phyloP scores from a whole-genome alignment of 2,113 vertebrate species.

The Eudyptes chrysolophus region DNA sequence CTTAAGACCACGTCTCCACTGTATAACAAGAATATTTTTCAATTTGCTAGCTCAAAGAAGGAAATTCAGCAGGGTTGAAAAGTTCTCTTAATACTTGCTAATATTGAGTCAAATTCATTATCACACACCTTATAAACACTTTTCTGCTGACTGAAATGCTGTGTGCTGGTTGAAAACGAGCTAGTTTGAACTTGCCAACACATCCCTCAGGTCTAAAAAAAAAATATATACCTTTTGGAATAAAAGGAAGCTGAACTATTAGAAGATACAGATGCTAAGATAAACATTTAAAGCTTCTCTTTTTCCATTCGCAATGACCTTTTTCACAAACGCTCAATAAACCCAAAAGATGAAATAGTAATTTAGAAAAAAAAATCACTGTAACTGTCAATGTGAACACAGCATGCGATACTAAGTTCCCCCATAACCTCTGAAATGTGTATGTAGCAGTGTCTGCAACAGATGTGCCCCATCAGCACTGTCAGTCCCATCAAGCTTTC shows the following conservation, averaged over 20 bases:
- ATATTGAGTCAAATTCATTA: not conserved
- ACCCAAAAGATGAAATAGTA: not conserved
- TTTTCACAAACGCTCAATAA: not conserved
- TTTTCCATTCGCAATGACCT: not conserved
- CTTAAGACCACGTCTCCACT: not conserved
- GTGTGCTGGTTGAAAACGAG: not conserved
- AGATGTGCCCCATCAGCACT: not conserved
- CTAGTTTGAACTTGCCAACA: not conserved
- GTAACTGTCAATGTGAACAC: not conserved
- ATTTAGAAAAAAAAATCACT: not conserved
- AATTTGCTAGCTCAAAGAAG: not conserved
- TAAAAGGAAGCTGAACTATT: not conserved
- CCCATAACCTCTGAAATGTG: not conserved
- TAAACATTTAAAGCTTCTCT: not conserved
- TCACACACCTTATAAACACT: not conserved
- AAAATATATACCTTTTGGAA: not conserved
- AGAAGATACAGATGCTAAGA: not conserved
- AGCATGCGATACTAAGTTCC: not conserved
- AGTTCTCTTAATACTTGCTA: not conserved
- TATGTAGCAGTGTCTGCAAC: not conserved
- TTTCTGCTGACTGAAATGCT: not conserved
- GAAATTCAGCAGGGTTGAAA: not conserved
- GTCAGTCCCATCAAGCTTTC: not conserved
- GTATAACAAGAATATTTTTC: not conserved
- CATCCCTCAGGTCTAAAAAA: not conserved